These are phyloP conservation scores for Rhynchotus rufescens DNA, from an alignment of 2,797 vertebrate genomes.

Conservation along the genomic window DNA sequence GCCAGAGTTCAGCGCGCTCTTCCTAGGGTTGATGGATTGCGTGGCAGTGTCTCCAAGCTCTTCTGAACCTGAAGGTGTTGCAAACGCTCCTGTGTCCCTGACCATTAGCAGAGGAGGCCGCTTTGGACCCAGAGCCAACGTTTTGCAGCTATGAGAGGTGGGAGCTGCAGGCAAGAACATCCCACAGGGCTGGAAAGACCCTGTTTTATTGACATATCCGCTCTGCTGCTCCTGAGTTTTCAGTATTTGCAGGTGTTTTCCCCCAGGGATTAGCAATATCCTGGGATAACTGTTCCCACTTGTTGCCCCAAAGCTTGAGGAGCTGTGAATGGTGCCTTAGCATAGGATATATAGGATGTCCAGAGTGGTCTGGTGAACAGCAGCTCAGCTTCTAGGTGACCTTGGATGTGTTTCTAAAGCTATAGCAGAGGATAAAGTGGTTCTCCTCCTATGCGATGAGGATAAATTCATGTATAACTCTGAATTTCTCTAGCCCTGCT, in stretches of 20 bases:
- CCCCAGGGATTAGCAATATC: neutral
- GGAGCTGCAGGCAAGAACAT: neutral
- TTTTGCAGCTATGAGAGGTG: neutral
- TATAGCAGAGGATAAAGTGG: neutral
- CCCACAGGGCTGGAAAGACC: neutral
- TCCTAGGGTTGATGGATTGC: neutral
- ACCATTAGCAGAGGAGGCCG: neutral
- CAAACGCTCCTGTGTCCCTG: neutral
- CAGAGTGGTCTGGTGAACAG: fast-evolving
- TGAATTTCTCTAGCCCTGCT: slow-evolving; percentile 53
- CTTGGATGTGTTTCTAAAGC: neutral
- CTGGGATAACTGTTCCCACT: neutral
- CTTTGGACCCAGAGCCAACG: fast-evolving
- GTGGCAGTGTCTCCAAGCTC: neutral
- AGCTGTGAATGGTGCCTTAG: neutral
- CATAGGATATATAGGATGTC: neutral
- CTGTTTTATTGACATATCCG: neutral
- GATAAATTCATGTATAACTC: slow-evolving; percentile 21
- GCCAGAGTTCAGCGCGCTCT: neutral
- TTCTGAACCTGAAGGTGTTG: neutral
- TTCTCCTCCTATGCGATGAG: neutral
- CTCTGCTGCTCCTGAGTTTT: neutral
- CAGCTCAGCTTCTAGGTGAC: neutral
- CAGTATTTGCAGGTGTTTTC: neutral
- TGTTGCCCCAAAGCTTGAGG: neutral